Conservation (phyloP, 2,888 invertebrate species). For the Deilephila elpenor region DNA sequence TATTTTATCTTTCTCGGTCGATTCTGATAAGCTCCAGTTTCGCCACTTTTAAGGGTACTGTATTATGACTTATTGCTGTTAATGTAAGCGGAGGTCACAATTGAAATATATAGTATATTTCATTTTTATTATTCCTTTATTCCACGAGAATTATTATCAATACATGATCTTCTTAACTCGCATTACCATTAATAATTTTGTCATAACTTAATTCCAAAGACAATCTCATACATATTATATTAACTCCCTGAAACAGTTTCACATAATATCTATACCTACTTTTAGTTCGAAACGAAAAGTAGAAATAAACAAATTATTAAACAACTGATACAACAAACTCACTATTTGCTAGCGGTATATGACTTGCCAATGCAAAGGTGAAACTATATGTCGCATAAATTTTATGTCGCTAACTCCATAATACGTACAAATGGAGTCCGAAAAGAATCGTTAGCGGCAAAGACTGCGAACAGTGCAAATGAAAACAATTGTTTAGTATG, state of each 20-base stretch:
- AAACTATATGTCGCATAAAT: constrained; percentile 18
- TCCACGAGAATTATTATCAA: background rate
- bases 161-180: background rate
- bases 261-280: too few relatives aligned
- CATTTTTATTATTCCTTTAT: background rate
- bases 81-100: background rate
- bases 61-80: constrained; percentile 9
- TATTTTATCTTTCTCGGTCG: constrained; percentile 60
- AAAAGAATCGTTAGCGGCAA: background rate
- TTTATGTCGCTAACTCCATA: background rate
- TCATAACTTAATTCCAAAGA: too few relatives aligned
- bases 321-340: constrained; percentile 39
- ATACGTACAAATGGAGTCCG: background rate
- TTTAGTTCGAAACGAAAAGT: background rate
- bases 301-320: constrained; percentile 10
- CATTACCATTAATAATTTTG: too few relatives aligned
- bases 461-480: constrained; percentile 37
- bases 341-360: constrained; percentile 21
- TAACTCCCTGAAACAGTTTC: too few relatives aligned
- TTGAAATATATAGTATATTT: background rate
- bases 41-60: constrained; percentile 24
- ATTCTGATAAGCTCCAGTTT: constrained; percentile 49
- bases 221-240: too few relatives aligned
- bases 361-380: constrained; percentile 32
- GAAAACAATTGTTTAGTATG: constrained; percentile 59